Evolutionary conservation across 1,140 invertebrate species (phyloP).

Genomic region (Meloidogyne floridensis): DNA sequence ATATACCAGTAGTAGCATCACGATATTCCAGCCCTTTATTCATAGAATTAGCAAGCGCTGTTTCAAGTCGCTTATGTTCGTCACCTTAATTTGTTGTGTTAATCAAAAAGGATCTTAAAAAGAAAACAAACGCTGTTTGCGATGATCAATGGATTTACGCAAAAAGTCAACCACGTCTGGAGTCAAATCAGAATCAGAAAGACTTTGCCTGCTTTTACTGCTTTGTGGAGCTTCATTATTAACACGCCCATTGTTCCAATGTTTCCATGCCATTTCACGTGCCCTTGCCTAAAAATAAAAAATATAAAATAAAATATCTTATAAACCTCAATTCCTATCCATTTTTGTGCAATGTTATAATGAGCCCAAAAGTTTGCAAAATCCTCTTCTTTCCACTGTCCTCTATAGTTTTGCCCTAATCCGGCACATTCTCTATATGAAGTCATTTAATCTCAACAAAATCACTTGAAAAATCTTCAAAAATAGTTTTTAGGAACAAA

Average conservation of each 20-base stretch:
- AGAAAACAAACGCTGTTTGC: not conserved
- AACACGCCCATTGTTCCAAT: not conserved
- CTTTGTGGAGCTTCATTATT: not conserved
- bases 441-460: not conserved
- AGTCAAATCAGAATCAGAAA: not conserved
- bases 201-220: not conserved
- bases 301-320: not conserved
- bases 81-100: constrained; percentile 12
- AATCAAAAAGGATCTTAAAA: not conserved
- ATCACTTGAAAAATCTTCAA: too few species aligned
- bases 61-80: not conserved
- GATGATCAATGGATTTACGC: constrained; percentile 12
- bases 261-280: not conserved
- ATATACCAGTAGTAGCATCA: constrained; percentile 13
- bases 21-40: constrained; percentile 7
- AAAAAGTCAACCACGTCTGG: constrained; percentile 11
- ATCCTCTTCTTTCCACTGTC: not conserved
- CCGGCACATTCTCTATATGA: not conserved
- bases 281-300: not conserved
- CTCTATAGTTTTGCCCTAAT: not conserved
- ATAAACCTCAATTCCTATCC: constrained; percentile 17
- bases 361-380: constrained; percentile 19
- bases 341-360: constrained; percentile 12
- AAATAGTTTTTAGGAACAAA: too few species aligned
- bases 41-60: not conserved